Evolutionary conservation across 2,113 vertebrate genomes (phyloP).

Genomic region (Condylura cristata): DNA sequence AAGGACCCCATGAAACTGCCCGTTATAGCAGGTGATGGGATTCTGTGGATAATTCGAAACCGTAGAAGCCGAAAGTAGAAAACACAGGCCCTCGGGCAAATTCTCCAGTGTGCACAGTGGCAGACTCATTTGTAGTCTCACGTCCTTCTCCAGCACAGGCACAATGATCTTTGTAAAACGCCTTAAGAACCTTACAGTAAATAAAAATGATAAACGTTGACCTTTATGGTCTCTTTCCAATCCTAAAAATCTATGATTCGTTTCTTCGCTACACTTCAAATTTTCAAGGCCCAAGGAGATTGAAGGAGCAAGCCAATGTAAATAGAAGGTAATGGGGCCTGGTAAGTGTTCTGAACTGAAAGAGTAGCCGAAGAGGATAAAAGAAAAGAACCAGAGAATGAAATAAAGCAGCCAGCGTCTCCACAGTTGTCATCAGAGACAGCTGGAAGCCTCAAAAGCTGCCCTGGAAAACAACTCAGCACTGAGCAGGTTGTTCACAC

Average conservation of each 20-base stretch:
- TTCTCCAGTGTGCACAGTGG: background rate
- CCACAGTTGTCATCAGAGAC: background rate
- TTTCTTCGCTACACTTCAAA: constrained; percentile 20
- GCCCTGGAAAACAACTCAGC: background rate
- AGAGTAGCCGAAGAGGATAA: background rate
- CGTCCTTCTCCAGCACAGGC: background rate
- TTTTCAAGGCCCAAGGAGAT: background rate
- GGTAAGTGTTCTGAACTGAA: constrained; percentile 5
- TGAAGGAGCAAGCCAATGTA: constrained; percentile 30
- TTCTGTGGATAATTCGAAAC: background rate
- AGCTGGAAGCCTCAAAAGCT: background rate
- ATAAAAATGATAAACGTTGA: constrained; percentile 50
- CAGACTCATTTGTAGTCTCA: background rate
- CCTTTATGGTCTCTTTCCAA: constrained; percentile 14
- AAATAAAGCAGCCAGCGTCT: background rate
- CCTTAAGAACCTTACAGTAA: constrained; percentile 19
- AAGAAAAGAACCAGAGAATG: background rate
- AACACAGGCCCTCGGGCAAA: background rate
- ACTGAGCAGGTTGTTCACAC: background rate
- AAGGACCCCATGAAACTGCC: background rate
- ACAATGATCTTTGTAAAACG: background rate
- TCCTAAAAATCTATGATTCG: constrained; percentile 16
- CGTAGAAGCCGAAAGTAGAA: background rate
- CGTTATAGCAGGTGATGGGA: background rate
- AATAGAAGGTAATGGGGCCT: background rate